A percentile compares a stretch with the other conserved stretches of the same genome.
Evolutionary conservation across 2,888 invertebrate species (phyloP).

Genomic region (Catocala nupta): DNA sequence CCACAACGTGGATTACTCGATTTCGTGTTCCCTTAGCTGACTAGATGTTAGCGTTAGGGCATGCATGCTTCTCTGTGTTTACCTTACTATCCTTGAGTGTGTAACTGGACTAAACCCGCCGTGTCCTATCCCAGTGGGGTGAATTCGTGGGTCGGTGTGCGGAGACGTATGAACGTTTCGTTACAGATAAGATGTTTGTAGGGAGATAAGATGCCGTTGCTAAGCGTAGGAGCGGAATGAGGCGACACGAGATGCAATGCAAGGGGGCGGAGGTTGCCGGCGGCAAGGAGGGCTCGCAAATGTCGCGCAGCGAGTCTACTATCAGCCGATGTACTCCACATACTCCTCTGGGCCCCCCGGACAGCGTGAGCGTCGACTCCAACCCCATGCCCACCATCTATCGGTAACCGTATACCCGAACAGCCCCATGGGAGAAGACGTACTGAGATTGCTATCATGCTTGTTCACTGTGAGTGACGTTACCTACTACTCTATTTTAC

Average conservation of each 20-base stretch:
- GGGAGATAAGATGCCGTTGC: constrained; percentile 80
- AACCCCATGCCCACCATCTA: constrained; percentile 95
- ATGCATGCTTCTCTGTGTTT: constrained; percentile 82
- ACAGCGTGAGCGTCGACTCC: constrained; percentile 95
- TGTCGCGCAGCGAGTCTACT: constrained; percentile 92
- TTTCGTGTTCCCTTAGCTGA: constrained; percentile 68
- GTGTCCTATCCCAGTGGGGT: constrained; percentile 66
- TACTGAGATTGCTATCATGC: constrained; percentile 30
- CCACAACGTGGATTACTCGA: constrained; percentile 64
- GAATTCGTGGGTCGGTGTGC: constrained; percentile 64
- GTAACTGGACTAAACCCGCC: constrained; percentile 65
- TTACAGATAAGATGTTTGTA: constrained; percentile 82
- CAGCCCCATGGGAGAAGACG: constrained; percentile 70
- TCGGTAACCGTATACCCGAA: constrained; percentile 89
- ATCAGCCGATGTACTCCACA: constrained; percentile 86
- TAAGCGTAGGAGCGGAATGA: constrained; percentile 82
- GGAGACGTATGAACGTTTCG: constrained; percentile 73
- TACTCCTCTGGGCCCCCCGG: constrained; percentile 85
- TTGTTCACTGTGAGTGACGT: too few species aligned
- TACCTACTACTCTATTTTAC: too few species aligned
- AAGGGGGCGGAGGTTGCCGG: constrained; percentile 72
- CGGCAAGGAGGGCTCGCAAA: constrained; percentile 82
- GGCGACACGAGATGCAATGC: constrained; percentile 78
- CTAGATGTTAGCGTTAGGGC: constrained; percentile 80
- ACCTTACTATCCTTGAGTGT: constrained; percentile 74